Evolutionary conservation across 2,113 vertebrate species (phyloP).

Genomic region (Oncorhynchus kisutch): DNA sequence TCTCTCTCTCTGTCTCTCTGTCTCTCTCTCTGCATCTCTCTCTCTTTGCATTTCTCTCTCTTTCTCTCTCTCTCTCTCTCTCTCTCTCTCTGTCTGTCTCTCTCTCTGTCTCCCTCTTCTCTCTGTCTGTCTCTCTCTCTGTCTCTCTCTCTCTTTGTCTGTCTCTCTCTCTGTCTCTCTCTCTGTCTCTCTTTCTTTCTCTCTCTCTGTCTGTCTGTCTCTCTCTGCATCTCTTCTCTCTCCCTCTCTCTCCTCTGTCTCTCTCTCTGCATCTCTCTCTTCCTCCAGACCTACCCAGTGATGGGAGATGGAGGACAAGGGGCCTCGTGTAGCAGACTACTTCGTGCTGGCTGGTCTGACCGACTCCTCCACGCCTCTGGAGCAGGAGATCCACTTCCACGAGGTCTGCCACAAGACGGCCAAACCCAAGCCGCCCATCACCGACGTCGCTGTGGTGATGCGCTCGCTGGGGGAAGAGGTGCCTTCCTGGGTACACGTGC

Average conservation of each 20-base stretch:
- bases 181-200: too few relatives aligned
- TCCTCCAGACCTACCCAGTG: slow-evolving; percentile 41
- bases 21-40: too few relatives aligned
- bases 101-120: too few relatives aligned
- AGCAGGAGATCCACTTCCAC: slow-evolving; percentile 93
- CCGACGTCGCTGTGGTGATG: slow-evolving; percentile 91
- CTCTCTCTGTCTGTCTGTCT: too few relatives aligned
- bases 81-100: too few relatives aligned
- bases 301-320: slow-evolving; percentile 95
- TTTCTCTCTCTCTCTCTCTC: too few relatives aligned
- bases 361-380: slow-evolving; percentile 88
- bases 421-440: slow-evolving; percentile 90
- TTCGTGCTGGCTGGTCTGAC: slow-evolving; percentile 97
- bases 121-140: too few relatives aligned
- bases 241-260: neutral
- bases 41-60: too few relatives aligned
- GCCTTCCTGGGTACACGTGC: slow-evolving; percentile 84
- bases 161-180: too few relatives aligned
- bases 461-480: slow-evolving; percentile 93
- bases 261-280: neutral
- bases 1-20: too few relatives aligned
- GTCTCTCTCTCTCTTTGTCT: too few relatives aligned
- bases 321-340: slow-evolving; percentile 96
- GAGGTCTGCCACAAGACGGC: slow-evolving; percentile 89
- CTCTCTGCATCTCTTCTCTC: neutral